Evolutionary conservation across 2,888 invertebrate genomes (phyloP).

Genomic region (Amiota mariae): DNA sequence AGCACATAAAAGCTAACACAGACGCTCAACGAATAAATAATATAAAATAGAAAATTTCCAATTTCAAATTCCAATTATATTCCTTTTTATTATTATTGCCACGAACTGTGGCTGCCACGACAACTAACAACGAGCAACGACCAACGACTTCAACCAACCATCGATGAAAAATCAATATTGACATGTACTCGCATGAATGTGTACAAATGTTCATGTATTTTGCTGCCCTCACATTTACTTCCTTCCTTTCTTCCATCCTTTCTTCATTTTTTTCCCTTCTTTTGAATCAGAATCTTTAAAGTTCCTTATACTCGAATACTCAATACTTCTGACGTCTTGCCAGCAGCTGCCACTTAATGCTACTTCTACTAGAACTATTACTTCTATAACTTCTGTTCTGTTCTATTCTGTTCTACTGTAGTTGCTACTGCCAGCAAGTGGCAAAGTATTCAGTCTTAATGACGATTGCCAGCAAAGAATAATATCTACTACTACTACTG

Average conservation of each 20-base stretch:
- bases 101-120: conserved; percentile 11
- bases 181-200: conserved; percentile 10
- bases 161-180: conserved; percentile 30
- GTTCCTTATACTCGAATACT: no score
- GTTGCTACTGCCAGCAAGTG: no score
- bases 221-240: conserved; percentile 17
- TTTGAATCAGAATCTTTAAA: no score
- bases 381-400: no score
- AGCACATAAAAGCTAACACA: conserved; percentile 60
- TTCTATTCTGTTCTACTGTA: no score
- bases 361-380: no score
- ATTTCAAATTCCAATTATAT: conserved; percentile 65
- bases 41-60: conserved; percentile 56
- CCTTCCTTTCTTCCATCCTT: no score
- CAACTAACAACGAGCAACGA: background rate
- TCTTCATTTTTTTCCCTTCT: no score
- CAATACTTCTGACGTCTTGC: no score
- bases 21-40: conserved; percentile 65
- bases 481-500: background rate
- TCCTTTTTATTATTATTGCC: conserved; percentile 44
- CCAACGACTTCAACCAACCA: background rate
- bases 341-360: no score
- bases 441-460: background rate
- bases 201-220: conserved; percentile 7
- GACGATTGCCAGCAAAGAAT: conserved; percentile 7